Conservation (phyloP, 2,113 vertebrate species). For the Actenoides hombroni region DNA sequence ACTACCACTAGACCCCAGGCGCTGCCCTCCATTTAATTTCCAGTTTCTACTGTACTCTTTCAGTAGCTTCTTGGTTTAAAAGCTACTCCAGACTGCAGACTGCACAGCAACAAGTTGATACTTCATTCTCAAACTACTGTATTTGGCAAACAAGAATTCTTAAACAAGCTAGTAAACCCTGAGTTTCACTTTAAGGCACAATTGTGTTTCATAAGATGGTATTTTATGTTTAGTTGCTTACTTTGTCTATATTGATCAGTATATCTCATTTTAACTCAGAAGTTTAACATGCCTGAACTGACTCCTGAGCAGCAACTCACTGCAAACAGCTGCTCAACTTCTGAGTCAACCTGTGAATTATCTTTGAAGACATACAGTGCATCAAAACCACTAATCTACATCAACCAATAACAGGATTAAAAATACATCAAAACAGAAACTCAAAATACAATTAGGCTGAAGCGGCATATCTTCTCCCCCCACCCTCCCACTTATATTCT, state of each 20-base stretch:
- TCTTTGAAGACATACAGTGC: not conserved
- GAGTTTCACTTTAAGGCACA: not conserved
- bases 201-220: not conserved
- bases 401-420: not conserved
- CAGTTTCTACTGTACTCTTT: not conserved
- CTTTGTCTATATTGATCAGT: not conserved
- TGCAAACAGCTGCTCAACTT: not conserved
- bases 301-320: not conserved
- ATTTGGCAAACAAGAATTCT: not conserved
- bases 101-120: not conserved
- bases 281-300: not conserved
- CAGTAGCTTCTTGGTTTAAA: not conserved
- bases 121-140: not conserved
- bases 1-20: not conserved
- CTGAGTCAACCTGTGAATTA: not conserved
- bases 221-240: not conserved
- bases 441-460: slow-evolving; percentile 1
- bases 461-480: not conserved
- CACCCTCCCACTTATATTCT: not conserved
- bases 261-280: not conserved
- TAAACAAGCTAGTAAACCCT: not conserved
- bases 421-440: slow-evolving; percentile 32
- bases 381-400: slow-evolving; percentile 6
- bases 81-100: not conserved
- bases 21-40: not conserved